Base-by-base conservation (phyloP, 2,797 vertebrate genomes). In the Lutjanus campechanus region DNA sequence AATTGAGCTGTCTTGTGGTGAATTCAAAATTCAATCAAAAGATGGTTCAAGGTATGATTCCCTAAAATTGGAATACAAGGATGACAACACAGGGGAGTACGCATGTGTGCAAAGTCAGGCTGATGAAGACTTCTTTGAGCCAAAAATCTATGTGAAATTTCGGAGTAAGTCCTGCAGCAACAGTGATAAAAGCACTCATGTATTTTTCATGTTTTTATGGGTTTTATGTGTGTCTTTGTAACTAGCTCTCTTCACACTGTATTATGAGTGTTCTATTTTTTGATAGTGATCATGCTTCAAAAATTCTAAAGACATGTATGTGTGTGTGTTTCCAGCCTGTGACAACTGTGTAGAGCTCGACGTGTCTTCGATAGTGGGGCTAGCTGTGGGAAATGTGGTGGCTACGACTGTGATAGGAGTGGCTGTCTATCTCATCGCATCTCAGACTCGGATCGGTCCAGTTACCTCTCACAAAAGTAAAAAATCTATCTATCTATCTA, bases 301-400 rank as follows among this genome's bases (percentile, higher is more conserved):
- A 49, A 58, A 66, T 49, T 64, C 17, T 62, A 5, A 70, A 36
- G 19, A 53, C 10, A 9, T 59, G 53, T 66, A 11, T 67, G 53
- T 76, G 46, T 69, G 12, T 75, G 36, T 76, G 36, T 82, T 2
- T 76, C 11, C 83, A 96, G 96, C 67, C 15, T 95, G 95, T 76
- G 91, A 94, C 0, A 94, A 91, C 83, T 95, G 95, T 25, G 50
- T 96, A 0, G 73, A 93, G 19, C 0, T 95, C 0, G 83, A 95
- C 0, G 0, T 0, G 0, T 0, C 0, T 1, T 19, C 90, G 0
- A 0, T 86, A 0, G 0, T 0, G 0, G 85, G 85, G n/a, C 16
- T 96, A 0, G 5, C 65, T 0, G 0, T 84, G 0, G 94, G 94
- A 50, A 36, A 95, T 3, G 0, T 96, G 11, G 2, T 95, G 63